Conservation (phyloP, 1,140 invertebrate species). For the Cydia splendana region DNA sequence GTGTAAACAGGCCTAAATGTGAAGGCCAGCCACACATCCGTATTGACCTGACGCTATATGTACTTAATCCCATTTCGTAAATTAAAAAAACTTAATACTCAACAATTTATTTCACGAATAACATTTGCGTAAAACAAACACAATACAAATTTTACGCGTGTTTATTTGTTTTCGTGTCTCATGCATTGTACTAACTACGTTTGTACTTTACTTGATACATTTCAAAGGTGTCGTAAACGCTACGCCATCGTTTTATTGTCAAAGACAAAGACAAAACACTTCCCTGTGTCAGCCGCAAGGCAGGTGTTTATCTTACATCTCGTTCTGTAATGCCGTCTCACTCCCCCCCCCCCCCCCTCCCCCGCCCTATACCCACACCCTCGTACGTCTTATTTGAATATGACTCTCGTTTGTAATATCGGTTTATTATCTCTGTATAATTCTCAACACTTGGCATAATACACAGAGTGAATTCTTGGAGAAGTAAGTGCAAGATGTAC, state of each 20-base stretch:
- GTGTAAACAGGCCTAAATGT: too few relatives aligned
- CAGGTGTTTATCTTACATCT: slow-evolving; percentile 16
- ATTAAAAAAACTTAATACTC: too few relatives aligned
- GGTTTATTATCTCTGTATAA: slow-evolving; percentile 28
- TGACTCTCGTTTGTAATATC: slow-evolving; percentile 24
- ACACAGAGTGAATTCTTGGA: neutral
- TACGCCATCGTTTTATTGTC: neutral
- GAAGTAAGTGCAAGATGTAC: neutral
- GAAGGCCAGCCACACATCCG: too few relatives aligned
- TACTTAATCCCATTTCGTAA: too few relatives aligned
- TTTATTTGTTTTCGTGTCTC: too few relatives aligned
- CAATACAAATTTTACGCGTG: too few relatives aligned
- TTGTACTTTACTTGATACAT: too few relatives aligned
- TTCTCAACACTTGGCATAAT: neutral
- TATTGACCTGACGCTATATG: too few relatives aligned
- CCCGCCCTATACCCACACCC: neutral
- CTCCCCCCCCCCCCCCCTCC: too few relatives aligned
- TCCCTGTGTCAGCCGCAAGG: neutral
- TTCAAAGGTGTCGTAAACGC: neutral
- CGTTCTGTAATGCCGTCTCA: neutral
- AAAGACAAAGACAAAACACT: neutral
- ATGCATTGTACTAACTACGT: too few relatives aligned
- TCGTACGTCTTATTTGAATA: slow-evolving; percentile 17
- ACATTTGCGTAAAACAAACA: too few relatives aligned
- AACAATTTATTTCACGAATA: too few relatives aligned